Base-by-base conservation (phyloP, 2,888 invertebrate species). In the Calameuta pallipes region DNA sequence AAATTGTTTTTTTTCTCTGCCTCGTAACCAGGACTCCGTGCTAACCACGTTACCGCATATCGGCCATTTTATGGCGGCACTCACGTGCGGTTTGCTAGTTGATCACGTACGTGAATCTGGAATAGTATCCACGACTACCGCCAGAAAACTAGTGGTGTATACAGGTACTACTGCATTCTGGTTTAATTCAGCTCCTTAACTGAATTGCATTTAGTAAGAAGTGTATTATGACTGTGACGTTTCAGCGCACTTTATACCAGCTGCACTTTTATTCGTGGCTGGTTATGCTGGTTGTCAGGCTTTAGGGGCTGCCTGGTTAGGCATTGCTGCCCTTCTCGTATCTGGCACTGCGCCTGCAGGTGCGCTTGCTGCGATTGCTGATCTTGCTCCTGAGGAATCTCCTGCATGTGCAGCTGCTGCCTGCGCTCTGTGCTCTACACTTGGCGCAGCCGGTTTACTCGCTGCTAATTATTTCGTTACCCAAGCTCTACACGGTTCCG, bases 221-320 rank as follows among this genome's bases (percentile, higher is more conserved):
- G 56, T 56, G 9, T 9, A 56, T 56, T 56, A 56, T 9, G 56
- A 23, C 23, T 56, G 9, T 56, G 71, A n/a, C 76, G 70, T 76
- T 90, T 31, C 82, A 93, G 94, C 94, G 11, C 94, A 94, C 85
- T 94, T 94, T 83, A 92, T 93, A 73, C 93, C 94, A 0, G 94
- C 94, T 30, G 93, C 94, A 1, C 88, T 94, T 70, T 92, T 94
- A 83, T 93, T 94, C 83, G 93, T 94, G n/a, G 91, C 94, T 56
- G 94, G 94, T 30, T 94, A 94, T 85, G 93, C 94, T 1, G 94
- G 94, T 68, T 94, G 94, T 80, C 93, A 94, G 85, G 93, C 93
- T 30, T 89, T 93, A 35, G 92, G 93, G 0, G 94, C 94, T 15
- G 93, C 94, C 11, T 93, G 93, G 83, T 86, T 94, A 30, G 94